A percentile compares a stretch with the other conserved stretches of the same genome.
These are phyloP conservation scores for Eurois occulta DNA, from an alignment of 2,888 invertebrate species.

Conservation along the genomic window DNA sequence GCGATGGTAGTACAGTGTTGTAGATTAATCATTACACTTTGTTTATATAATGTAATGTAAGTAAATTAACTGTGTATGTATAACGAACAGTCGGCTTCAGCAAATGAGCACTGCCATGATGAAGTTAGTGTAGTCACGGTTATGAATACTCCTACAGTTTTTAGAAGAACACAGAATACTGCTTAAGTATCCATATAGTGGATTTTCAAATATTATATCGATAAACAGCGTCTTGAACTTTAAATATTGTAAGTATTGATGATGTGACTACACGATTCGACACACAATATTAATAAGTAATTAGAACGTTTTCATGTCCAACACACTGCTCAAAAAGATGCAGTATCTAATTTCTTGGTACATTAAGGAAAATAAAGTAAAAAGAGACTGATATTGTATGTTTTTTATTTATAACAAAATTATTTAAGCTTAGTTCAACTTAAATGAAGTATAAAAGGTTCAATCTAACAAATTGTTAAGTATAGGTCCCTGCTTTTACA, in stretches of 20 bases:
- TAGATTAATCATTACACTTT: conserved; percentile 39
- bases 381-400: conserved; percentile 82
- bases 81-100: conserved; percentile 63
- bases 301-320: conserved; percentile 62
- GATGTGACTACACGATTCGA: conserved; percentile 54
- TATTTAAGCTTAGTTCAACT: conserved; percentile 16
- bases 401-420: conserved; percentile 67
- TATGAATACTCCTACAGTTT: conserved; percentile 39
- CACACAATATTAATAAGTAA: conserved; percentile 45
- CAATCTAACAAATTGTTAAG: neutral
- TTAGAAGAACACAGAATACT: conserved; percentile 21
- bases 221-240: conserved; percentile 18
- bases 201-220: conserved; percentile 40
- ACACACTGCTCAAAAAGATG: conserved; percentile 79
- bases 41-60: conserved; percentile 48
- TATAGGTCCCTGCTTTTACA: neutral
- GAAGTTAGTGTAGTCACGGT: conserved; percentile 48
- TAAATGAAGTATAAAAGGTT: neutral
- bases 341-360: conserved; percentile 71
- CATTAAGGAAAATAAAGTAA: conserved; percentile 81
- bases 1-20: conserved; percentile 47
- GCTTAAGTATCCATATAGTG: conserved; percentile 23
- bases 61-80: conserved; percentile 41
- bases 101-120: conserved; percentile 71
- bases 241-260: conserved; percentile 48